A percentile compares a stretch with the other conserved stretches of the same genome.
These are phyloP conservation scores for Sisyra terminalis DNA, from an alignment of 2,888 invertebrate genomes.

Conservation along the genomic window DNA sequence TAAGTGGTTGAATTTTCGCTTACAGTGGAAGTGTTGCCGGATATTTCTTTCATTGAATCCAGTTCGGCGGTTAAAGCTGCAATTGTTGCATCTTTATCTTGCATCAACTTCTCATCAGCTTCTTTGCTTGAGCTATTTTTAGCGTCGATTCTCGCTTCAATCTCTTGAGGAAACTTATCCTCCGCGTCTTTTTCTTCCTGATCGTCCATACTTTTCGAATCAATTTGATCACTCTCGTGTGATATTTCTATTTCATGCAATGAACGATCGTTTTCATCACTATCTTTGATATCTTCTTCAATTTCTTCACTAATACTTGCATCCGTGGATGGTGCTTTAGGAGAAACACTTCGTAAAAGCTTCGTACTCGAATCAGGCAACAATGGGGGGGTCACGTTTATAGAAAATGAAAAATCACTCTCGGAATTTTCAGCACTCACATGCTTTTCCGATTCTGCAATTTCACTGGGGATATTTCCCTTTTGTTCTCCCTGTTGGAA, in stretches of 20 bases:
- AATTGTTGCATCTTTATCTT: slow-evolving; percentile 28
- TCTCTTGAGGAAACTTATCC: neutral
- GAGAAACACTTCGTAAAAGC: too few relatives aligned
- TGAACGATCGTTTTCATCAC: slow-evolving; percentile 24
- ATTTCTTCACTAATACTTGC: slow-evolving; percentile 2
- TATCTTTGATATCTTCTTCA: slow-evolving; percentile 5
- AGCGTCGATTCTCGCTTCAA: neutral
- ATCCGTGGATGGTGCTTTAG: neutral
- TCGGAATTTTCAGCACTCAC: slow-evolving; percentile 9
- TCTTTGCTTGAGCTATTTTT: neutral
- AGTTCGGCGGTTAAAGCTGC: slow-evolving; percentile 30
- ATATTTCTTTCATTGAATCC: slow-evolving; percentile 29
- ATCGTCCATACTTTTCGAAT: neutral
- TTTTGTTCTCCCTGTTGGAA: too few relatives aligned
- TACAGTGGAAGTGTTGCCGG: slow-evolving; percentile 30
- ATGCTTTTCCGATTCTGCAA: too few relatives aligned
- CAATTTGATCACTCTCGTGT: slow-evolving; percentile 10
- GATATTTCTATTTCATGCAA: slow-evolving; percentile 25
- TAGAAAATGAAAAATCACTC: slow-evolving; percentile 13
- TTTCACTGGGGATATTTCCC: too few relatives aligned
- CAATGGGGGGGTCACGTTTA: slow-evolving; percentile 12
- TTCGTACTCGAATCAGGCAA: slow-evolving; percentile 10
- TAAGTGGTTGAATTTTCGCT: slow-evolving; percentile 47
- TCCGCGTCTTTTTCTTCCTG: neutral
- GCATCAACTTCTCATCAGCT: neutral